A percentile compares a stretch with the other conserved stretches of the same genome.
These are phyloP conservation scores for Theropithecus gelada DNA, from an alignment of 2,113 vertebrate genomes.

Conservation along the genomic window DNA sequence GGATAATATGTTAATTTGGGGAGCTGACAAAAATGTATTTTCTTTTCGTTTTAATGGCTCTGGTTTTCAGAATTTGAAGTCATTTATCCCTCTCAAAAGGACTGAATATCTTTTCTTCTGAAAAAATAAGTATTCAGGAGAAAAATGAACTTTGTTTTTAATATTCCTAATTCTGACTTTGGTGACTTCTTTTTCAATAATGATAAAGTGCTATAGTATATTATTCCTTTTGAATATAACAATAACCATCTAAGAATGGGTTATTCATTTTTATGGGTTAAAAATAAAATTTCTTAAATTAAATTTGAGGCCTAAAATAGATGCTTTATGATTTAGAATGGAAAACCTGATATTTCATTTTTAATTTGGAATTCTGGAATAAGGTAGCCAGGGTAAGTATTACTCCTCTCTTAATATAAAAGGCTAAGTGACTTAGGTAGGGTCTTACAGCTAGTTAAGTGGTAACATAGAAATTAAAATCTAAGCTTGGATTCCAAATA, in stretches of 20 bases:
- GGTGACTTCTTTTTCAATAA: constrained; percentile 42
- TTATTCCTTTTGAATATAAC: neutral
- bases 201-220: neutral
- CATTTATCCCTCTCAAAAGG: neutral
- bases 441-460: neutral
- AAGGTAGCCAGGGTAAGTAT: neutral
- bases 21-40: neutral
- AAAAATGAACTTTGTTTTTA: constrained; percentile 34
- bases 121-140: neutral
- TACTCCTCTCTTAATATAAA: neutral
- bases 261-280: neutral
- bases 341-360: neutral
- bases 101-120: neutral
- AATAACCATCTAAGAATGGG: constrained; percentile 2
- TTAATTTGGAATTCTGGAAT: constrained; percentile 25
- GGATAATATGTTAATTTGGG: neutral
- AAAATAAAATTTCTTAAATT: constrained; percentile 36
- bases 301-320: constrained; percentile 11
- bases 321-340: neutral
- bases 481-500: neutral
- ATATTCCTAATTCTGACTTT: neutral
- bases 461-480: constrained; percentile 41
- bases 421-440: neutral
- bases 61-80: constrained; percentile 40
- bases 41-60: constrained; percentile 7